A percentile compares a stretch with the other conserved stretches of the same genome.
These are phyloP conservation scores for Setophaga kirtlandii DNA, from an alignment of 2,113 vertebrate genomes.

Conservation along the genomic window DNA sequence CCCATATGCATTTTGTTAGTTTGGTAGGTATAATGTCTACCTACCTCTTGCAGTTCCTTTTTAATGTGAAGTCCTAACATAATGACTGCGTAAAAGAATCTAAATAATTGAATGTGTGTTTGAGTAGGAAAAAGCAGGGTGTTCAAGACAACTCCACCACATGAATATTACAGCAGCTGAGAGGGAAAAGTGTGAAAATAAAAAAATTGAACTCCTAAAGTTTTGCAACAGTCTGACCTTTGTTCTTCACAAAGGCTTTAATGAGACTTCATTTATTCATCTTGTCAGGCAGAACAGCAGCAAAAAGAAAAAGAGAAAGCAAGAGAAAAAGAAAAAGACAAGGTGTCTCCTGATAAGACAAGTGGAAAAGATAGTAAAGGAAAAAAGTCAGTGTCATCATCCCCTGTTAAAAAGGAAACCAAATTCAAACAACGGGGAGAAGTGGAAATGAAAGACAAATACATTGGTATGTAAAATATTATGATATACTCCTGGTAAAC, in stretches of 20 bases:
- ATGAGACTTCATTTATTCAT: not conserved
- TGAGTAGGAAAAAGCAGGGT: not conserved
- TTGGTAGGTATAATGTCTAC: not conserved
- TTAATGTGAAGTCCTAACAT: not conserved
- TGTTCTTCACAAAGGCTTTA: not conserved
- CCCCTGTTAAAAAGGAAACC: constrained; percentile 66
- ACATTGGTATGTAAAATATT: constrained; percentile 76
- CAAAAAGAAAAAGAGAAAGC: constrained; percentile 52
- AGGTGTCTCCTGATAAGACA: not conserved
- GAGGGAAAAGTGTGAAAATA: not conserved
- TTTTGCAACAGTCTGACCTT: not conserved
- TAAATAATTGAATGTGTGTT: not conserved
- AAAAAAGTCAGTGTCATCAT: constrained; percentile 62
- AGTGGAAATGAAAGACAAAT: constrained; percentile 63
- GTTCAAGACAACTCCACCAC: not conserved
- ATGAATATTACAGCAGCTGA: not conserved
- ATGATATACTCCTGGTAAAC: not conserved
- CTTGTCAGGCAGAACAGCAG: constrained; percentile 64
- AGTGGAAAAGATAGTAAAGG: constrained; percentile 74
- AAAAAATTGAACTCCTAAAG: not conserved
- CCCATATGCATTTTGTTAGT: not conserved
- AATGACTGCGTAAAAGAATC: not conserved
- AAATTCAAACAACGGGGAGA: constrained; percentile 80
- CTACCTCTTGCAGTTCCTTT: not conserved
- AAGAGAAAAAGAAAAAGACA: constrained; percentile 29